phyloP scores from a whole-genome alignment of 2,888 invertebrate genomes.

The Netelia fuscicornis region DNA sequence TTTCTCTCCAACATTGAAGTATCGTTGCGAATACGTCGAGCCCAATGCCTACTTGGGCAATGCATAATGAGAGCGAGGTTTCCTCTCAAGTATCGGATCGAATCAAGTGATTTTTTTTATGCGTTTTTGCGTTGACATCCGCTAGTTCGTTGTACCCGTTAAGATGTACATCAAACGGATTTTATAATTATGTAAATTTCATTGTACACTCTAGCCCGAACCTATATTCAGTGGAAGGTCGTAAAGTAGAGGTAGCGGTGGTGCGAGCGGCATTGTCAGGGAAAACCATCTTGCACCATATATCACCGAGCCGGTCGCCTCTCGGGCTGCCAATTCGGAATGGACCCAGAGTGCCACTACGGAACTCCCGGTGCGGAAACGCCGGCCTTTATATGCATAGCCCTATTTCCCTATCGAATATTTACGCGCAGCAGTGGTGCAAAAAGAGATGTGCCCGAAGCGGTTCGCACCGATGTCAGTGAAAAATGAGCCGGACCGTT shows the following conservation, averaged over 20 bases:
- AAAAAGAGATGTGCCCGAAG: conserved; percentile 20
- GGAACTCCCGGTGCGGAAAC: conserved; percentile 75
- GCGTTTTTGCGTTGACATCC: too few species aligned
- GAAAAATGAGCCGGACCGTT: background rate
- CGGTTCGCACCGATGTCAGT: background rate
- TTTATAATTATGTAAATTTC: background rate
- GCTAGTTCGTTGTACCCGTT: too few species aligned
- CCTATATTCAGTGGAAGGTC: background rate
- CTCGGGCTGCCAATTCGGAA: conserved; percentile 78
- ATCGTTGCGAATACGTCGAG: too few species aligned
- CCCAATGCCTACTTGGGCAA: too few species aligned
- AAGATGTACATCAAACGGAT: too few species aligned
- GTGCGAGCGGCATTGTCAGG: conserved; percentile 54
- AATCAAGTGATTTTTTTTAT: too few species aligned
- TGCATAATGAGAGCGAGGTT: too few species aligned
- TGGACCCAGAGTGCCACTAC: conserved; percentile 78
- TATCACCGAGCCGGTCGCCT: conserved; percentile 76
- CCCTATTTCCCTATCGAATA: conserved; percentile 83
- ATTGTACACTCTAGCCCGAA: background rate
- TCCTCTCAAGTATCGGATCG: too few species aligned
- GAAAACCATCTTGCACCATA: conserved; percentile 74
- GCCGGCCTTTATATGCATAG: conserved; percentile 83
- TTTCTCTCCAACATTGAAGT: too few species aligned
- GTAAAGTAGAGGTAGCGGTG: conserved; percentile 12
- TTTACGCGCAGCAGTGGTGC: conserved; percentile 70